Percentiles rank a stretch among this genome's conserved stretches.
These are phyloP conservation scores for Myrmophylax atrothorax DNA, from an alignment of 2,113 vertebrate species.

Conservation along the genomic window DNA sequence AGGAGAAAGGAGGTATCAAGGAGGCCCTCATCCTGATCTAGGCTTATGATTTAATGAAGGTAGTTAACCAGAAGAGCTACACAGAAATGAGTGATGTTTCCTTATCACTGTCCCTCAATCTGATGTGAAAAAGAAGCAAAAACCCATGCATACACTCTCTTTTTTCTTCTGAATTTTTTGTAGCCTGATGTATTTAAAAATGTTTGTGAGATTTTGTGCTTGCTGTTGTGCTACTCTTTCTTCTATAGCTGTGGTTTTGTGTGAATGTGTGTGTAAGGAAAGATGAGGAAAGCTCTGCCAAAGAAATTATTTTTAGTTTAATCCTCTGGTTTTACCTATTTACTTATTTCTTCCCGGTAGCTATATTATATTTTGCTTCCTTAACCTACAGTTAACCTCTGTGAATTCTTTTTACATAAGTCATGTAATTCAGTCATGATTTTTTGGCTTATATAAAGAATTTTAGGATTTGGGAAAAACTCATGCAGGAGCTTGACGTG, in stretches of 20 bases:
- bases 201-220: not conserved
- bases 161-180: not conserved
- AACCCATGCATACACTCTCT: accelerated
- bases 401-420: not conserved
- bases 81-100: not conserved
- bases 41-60: not conserved
- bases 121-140: not conserved
- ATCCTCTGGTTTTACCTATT: not conserved
- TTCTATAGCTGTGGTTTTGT: not conserved
- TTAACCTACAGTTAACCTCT: not conserved
- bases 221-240: not conserved
- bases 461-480: not conserved
- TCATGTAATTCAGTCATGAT: not conserved
- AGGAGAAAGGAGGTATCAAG: not conserved
- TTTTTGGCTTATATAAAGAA: not conserved
- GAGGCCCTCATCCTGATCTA: not conserved
- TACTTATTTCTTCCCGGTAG: not conserved
- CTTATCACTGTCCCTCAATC: not conserved
- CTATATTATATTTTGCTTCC: not conserved
- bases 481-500: not conserved
- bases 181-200: not conserved
- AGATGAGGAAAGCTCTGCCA: not conserved
- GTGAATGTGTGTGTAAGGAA: not conserved
- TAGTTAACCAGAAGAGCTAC: not conserved
- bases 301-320: not conserved